Conservation (phyloP, 2,797 vertebrate genomes). For the Parotocinclus haroldoi region DNA sequence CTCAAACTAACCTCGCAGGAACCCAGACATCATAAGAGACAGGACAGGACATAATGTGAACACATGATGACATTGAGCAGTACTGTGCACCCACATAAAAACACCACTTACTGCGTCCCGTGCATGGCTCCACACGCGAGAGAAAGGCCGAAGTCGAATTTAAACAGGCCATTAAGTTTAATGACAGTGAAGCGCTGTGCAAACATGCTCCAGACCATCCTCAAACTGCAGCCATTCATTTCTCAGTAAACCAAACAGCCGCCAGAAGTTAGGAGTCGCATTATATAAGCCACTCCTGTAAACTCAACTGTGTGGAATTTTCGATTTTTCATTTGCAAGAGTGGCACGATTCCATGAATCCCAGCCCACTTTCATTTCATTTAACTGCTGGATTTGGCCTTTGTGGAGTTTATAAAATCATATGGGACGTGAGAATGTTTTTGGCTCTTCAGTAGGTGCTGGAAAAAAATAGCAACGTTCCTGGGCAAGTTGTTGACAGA, state of each 20-base stretch:
- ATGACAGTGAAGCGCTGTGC: slow-evolving; percentile 36
- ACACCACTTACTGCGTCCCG: slow-evolving; percentile 18
- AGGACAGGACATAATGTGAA: slow-evolving; percentile 1
- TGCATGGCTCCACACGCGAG: background rate
- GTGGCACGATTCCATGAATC: slow-evolving; percentile 16
- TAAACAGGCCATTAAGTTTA: slow-evolving; percentile 49
- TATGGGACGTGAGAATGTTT: slow-evolving; percentile 21
- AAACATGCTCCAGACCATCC: slow-evolving; percentile 23
- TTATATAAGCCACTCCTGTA: slow-evolving; percentile 30
- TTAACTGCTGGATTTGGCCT: slow-evolving; percentile 30
- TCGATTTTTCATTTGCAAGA: slow-evolving; percentile 25
- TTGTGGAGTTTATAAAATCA: slow-evolving; percentile 35
- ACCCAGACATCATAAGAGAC: slow-evolving; percentile 13
- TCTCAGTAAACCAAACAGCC: slow-evolving; percentile 32
- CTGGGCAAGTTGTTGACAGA: slow-evolving; percentile 19
- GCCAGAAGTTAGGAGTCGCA: slow-evolving; percentile 27
- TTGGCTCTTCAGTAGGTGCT: slow-evolving; percentile 14
- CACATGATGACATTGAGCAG: background rate
- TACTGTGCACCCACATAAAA: slow-evolving; percentile 8
- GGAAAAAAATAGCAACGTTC: slow-evolving; percentile 15
- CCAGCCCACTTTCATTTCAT: slow-evolving; percentile 24
- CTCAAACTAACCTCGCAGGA: slow-evolving; percentile 3
- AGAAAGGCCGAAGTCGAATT: slow-evolving; percentile 23
- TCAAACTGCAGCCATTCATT: slow-evolving; percentile 42
- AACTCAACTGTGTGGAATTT: slow-evolving; percentile 7